Conservation (phyloP, 2,113 vertebrate species). For the Desmodus rotundus region DNA sequence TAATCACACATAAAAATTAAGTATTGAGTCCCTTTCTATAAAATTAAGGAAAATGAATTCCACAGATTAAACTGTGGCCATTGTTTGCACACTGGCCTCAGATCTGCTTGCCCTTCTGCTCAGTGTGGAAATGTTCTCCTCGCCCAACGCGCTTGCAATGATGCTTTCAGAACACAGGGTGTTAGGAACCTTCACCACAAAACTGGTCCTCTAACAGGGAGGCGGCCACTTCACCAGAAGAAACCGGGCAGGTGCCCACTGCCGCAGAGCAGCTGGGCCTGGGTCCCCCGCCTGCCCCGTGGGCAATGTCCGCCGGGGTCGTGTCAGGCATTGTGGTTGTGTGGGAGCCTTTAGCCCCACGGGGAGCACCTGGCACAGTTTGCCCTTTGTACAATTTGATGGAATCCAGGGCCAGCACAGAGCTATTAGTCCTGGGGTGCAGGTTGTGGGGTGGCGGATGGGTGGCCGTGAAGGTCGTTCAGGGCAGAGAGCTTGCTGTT, state of each 20-base stretch:
- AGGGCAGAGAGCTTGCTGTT: neutral
- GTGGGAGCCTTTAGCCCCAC: neutral
- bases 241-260: neutral
- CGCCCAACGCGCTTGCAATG: neutral
- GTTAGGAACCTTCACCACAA: neutral
- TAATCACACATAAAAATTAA: neutral
- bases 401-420: neutral
- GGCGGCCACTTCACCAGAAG: neutral
- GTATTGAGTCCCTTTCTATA: neutral
- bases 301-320: rapidly evolving
- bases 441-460: rapidly evolving
- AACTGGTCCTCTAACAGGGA: neutral
- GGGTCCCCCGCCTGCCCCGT: rapidly evolving
- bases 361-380: rapidly evolving
- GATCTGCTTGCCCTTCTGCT: neutral
- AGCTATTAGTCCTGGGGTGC: rapidly evolving
- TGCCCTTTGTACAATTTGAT: rapidly evolving
- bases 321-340: rapidly evolving
- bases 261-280: neutral
- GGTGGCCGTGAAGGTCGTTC: rapidly evolving
- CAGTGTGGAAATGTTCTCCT: rapidly evolving
- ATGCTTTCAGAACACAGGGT: neutral
- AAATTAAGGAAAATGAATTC: neutral
- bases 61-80: neutral
- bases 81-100: rapidly evolving